Conservation (phyloP, 2,888 invertebrate species). For the Tetragnatha montana region DNA sequence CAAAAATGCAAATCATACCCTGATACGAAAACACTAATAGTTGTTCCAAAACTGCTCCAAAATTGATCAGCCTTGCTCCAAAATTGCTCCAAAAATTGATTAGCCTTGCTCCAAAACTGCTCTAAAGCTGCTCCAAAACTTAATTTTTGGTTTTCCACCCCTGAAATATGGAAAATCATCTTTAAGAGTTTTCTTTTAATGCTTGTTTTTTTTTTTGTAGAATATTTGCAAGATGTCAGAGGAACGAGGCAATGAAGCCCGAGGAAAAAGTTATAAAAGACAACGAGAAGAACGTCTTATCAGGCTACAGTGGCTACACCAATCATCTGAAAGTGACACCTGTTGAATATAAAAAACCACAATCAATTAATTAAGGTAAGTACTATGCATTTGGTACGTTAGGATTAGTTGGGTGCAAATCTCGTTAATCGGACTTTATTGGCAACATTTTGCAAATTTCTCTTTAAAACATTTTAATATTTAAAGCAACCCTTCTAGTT, state of each 20-base stretch:
- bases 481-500: neutral
- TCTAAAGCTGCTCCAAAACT: too few relatives aligned
- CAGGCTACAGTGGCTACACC: slow-evolving; percentile 54
- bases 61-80: too few relatives aligned
- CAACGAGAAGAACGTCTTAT: slow-evolving; percentile 72
- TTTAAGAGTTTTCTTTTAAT: neutral
- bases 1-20: too few relatives aligned
- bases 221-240: slow-evolving; percentile 39
- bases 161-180: too few relatives aligned
- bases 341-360: neutral
- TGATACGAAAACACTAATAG: too few relatives aligned
- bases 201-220: neutral
- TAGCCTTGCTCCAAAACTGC: too few relatives aligned
- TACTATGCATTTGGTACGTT: neutral
- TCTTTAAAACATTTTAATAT: neutral
- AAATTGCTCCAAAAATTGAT: too few relatives aligned
- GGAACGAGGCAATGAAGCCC: slow-evolving; percentile 56
- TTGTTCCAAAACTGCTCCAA: too few relatives aligned
- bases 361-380: neutral
- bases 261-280: slow-evolving; percentile 72
- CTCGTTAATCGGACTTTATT: neutral
- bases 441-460: neutral
- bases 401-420: neutral
- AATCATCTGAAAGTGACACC: slow-evolving; percentile 3
- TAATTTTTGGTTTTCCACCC: too few relatives aligned